Conservation (phyloP, 2,113 vertebrate genomes). For the Poecile atricapillus region DNA sequence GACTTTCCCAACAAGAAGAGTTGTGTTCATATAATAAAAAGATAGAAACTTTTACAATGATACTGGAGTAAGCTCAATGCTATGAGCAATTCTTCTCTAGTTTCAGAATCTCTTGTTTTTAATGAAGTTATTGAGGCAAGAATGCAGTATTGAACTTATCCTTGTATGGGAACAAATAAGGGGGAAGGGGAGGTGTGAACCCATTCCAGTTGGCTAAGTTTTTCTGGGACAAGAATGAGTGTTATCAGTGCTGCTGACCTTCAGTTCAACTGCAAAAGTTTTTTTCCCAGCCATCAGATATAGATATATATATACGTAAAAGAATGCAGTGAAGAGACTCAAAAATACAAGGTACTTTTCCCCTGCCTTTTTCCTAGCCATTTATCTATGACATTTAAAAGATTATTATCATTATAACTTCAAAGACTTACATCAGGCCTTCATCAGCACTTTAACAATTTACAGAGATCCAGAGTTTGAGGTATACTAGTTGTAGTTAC, state of each 20-base stretch:
- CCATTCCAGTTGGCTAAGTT: background rate
- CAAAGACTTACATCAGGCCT: background rate
- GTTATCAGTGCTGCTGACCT: background rate
- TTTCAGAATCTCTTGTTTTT: background rate
- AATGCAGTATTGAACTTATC: background rate
- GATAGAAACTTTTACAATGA: background rate
- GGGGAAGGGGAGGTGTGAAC: background rate
- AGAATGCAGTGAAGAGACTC: background rate
- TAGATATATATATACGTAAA: background rate
- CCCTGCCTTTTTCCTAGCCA: background rate
- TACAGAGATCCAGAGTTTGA: background rate
- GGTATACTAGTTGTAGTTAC: background rate
- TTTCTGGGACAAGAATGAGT: background rate
- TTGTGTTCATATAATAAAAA: background rate
- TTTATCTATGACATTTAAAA: background rate
- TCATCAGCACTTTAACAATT: background rate
- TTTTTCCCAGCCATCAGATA: background rate
- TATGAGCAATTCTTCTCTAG: background rate
- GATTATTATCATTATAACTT: background rate
- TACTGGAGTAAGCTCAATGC: background rate
- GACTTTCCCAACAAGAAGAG: background rate
- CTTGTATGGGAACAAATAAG: background rate
- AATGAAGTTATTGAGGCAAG: background rate
- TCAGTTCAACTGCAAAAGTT: background rate
- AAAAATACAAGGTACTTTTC: background rate